Percentiles rank a stretch among this genome's conserved stretches.
Evolutionary conservation across 2,888 invertebrate genomes (phyloP).

Genomic region (Prenolepis imparis): DNA sequence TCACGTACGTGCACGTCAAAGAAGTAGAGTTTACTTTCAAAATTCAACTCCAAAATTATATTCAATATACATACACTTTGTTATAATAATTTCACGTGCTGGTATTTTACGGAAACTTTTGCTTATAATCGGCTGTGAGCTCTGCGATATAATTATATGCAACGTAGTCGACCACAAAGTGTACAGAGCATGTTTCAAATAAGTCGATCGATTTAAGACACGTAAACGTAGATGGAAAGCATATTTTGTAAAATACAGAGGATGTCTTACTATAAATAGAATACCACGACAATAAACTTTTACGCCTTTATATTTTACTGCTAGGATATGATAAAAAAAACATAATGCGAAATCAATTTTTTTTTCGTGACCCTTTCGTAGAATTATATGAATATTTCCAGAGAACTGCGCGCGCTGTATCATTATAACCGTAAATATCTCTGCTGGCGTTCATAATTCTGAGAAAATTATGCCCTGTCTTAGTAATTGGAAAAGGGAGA

Average conservation of each 20-base stretch:
- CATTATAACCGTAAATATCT: conserved; percentile 53
- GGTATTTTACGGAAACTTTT: conserved; percentile 33
- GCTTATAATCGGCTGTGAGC: conserved; percentile 33
- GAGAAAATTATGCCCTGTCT: conserved; percentile 42
- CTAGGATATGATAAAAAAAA: background rate
- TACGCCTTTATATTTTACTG: background rate
- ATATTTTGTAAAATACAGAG: background rate
- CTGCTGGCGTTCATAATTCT: conserved; percentile 46
- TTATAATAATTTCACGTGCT: conserved; percentile 23
- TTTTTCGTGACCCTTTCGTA: background rate
- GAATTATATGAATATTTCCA: conserved; percentile 7
- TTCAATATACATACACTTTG: conserved; percentile 12
- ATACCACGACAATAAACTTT: background rate
- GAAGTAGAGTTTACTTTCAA: conserved; percentile 17
- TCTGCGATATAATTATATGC: conserved; percentile 23
- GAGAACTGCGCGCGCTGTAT: background rate
- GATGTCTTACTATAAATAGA: conserved; percentile 1
- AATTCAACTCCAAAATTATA: conserved; percentile 23
- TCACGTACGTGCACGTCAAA: background rate
- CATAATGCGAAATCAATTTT: conserved; percentile 45
- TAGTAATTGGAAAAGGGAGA: conserved; percentile 45
- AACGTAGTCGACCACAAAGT: conserved; percentile 28
- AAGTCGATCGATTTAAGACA: conserved; percentile 31
- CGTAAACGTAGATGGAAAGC: background rate
- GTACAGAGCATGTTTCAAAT: conserved; percentile 18